Base-by-base conservation (phyloP, 2,888 invertebrate genomes). In the Chrysolina americana region DNA sequence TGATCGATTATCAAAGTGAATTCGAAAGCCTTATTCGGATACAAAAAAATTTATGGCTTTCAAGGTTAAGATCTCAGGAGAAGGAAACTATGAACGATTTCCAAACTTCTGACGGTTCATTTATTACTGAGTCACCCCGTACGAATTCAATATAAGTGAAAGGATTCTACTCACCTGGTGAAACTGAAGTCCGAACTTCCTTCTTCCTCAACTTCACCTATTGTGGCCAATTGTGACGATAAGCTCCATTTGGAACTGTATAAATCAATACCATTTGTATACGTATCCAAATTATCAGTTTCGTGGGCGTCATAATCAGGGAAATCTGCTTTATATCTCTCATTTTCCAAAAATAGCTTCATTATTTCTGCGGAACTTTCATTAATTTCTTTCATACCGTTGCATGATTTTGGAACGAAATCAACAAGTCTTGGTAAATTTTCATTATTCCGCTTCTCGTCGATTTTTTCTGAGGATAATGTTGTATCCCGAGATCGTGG, bases 201-300 rank as follows among this genome's bases (percentile, higher is more conserved):
- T 76, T 90, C 90, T 84, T 93, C 93, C 82, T 93, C 93, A 78
- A 92, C 90, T 86, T 93, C 94, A 19, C 93, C 93, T 79, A 94
- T 94, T 28, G 94, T 93, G 65, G 93, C 93, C 65, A 94, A 88
- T 63, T 92, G 92, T 21, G 91, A 91, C 28, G 91, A 90, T 17
- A 91, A 89, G 69, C 85, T 90, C 92, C 89, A 92, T 88, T 82
- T 91, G 83, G 75, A 85, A 77, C 83, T 84, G 75, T 86, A 87
- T 47, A 86, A 80, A 74, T 87, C 86, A 68, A 84, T 83, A 63
- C 85, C 86, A 70, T 85, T 82, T 59, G 68, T 78, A 77, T 83
- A 84, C 44, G 72, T 76, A 65, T 84, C 82, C 62, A 76, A 41
- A 74, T 80, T 81, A 73, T 83, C 82, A 64, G 72, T 78, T 41